Evolutionary conservation across 2,113 vertebrate species (phyloP), one percentile per base, ranked within the genome.

Genomic region (Charadrius vociferus): DNA sequence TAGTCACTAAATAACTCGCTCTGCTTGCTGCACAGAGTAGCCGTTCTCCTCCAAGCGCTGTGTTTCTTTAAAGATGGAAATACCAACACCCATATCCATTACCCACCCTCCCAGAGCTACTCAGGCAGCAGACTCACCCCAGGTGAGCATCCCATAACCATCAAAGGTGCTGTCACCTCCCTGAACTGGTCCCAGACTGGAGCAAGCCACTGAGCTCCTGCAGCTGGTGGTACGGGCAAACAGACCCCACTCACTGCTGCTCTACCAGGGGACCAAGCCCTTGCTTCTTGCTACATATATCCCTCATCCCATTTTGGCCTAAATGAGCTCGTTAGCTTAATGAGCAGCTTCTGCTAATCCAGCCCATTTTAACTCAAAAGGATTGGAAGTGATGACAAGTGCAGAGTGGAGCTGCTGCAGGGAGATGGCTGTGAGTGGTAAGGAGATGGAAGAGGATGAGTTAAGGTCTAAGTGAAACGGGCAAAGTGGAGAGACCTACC

Each of bases 181-280:
- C 66, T 5, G 2, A n/a, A 49, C 21, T 78, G 45, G 22, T 14
- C 32, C 23, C 82, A 67, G 3, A 12, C 9, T 24, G 65, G 45
- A 37, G 9, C 2, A 1, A 84, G 29, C 47, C 26, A 26, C 55
- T 5, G 12, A 47, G 52, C 41, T 59, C 37, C 56, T 71, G 21
- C 45, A 73, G 45, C 55, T 65, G 8, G 11, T 26, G 34, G 10
- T 1, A 6, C 34, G 36, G 18, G 6, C 43, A 52, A 66, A 14
- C 6, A 67, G 14, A 22, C 21, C 14, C 8, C 23, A 6, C 14
- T 50, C 14, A 5, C 41, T 10, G 0, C 5, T 12, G 10, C 30
- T 24, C 34, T 37, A 8, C 10, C 2, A n/a, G 7, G 24, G 14
- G 2, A 3, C 4, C 56, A 81, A 15, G 12, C 30, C 73, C 20